Evolutionary conservation across 2,797 vertebrate genomes (phyloP), one percentile per base, ranked within the genome.

Genomic region (Atherinosoma microstoma): DNA sequence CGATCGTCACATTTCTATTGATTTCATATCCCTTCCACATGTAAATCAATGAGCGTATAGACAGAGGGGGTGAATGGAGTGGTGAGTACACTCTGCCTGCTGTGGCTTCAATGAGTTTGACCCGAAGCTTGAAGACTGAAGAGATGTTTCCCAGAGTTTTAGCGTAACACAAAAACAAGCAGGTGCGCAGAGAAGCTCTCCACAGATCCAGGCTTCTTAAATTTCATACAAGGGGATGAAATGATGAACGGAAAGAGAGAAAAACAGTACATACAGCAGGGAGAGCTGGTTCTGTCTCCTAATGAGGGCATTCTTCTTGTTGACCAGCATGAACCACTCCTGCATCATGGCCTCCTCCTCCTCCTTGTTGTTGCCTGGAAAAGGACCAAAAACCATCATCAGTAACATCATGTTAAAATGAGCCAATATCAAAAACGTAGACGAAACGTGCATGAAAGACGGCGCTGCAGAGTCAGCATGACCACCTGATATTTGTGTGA

Each of bases 261-360:
- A 45, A 45, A 20, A 45, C 42, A 5, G 35, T 49, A 96, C 97
- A 89, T 95, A 99, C 97, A 99, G 94, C 77, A 99, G 96, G 71
- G 97, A 99, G 70, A 99, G 98, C 89, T 99, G 97, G 93, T 99
- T 99, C 96, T 99, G 98, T 87, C 97, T 91, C 79, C 97, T 91
- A 92, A 99, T 99, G 82, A 99, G 95, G 51, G 98, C 98, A 71
- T 99, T 99, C 95, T 99, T 99, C 96, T 99, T 99, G 91, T 99
- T 99, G 85, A 99, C 98, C 94, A 99, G 89, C 95, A 96, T 98
- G 94, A 99, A 99, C 98, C 98, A 99, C 86, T 99, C 98, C 91
- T 99, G 98, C 97, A 99, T 99, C 97, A 99, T 97, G 77, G 97
- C 93, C 91, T 99, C 98, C 90, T 99, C 98, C 89, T 99, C 97